Conservation (phyloP, 2,113 vertebrate species). For the zebrafish (Danio rerio) region DNA sequence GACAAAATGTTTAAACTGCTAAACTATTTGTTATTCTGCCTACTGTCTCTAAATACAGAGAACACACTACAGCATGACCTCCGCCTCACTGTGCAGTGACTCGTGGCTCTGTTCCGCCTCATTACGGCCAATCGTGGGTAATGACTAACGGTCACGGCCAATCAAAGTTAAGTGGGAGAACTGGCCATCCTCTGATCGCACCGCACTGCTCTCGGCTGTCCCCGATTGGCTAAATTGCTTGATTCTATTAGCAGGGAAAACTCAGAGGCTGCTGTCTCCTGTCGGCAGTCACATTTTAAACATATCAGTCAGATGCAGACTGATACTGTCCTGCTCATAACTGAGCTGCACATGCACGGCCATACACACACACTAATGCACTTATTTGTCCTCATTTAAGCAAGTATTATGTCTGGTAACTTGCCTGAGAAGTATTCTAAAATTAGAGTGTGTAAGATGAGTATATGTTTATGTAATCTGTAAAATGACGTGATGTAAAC, state of each 20-base stretch:
- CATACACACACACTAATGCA: constrained; percentile 2
- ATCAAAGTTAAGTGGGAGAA: constrained; percentile 45
- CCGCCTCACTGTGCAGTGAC: constrained; percentile 26
- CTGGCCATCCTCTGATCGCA: constrained; percentile 17
- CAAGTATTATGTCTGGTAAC: background rate
- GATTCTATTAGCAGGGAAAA: constrained; percentile 52
- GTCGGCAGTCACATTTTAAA: constrained; percentile 31
- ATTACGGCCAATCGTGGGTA: constrained; percentile 47
- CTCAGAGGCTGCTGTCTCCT: constrained; percentile 34
- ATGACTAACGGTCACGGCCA: constrained; percentile 42
- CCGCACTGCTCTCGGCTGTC: constrained; percentile 12
- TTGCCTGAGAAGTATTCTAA: too few relatives aligned
- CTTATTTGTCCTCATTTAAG: background rate
- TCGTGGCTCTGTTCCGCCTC: constrained; percentile 43
- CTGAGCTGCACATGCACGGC: background rate
- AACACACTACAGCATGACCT: constrained; percentile 32
- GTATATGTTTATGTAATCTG: too few relatives aligned
- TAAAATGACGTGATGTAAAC: too few relatives aligned
- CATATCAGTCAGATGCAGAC: constrained; percentile 20
- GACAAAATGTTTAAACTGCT: background rate
- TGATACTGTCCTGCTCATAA: background rate
- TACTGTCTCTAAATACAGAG: background rate
- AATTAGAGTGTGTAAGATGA: too few relatives aligned
- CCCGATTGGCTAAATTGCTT: constrained; percentile 46
- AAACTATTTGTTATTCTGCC: too few relatives aligned